Conservation (phyloP, 2,113 vertebrate genomes). For the Nothocercus nigrocapillus region DNA sequence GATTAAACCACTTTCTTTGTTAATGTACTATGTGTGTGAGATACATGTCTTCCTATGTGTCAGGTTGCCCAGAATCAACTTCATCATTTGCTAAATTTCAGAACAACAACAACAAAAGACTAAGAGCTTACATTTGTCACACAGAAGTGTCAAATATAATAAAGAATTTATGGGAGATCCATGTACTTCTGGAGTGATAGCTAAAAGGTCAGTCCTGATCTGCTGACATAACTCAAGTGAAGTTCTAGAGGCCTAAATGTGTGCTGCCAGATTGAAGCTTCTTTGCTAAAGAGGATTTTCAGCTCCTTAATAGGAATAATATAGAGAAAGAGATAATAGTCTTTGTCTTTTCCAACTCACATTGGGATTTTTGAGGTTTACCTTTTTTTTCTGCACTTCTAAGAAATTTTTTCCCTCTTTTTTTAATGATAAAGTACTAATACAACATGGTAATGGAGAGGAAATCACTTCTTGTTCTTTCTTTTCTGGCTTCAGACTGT, state of each 20-base stretch:
- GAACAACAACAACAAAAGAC: neutral
- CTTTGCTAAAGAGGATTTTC: neutral
- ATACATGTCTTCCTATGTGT: neutral
- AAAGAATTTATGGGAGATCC: accelerated
- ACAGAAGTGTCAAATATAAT: neutral
- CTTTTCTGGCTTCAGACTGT: neutral
- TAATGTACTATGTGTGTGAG: neutral
- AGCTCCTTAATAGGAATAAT: neutral
- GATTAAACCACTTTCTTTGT: neutral
- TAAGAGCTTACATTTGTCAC: neutral
- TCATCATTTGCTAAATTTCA: neutral
- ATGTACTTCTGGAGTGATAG: neutral
- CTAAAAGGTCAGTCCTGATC: neutral
- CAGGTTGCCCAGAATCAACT: neutral
- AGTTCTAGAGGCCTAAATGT: neutral
- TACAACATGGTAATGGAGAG: neutral
- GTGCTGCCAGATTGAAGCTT: neutral
- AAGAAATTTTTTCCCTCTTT: neutral
- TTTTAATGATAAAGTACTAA: neutral
- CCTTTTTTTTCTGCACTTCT: neutral
- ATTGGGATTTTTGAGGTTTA: neutral
- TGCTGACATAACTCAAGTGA: neutral
- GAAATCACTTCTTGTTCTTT: neutral
- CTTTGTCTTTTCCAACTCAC: neutral
- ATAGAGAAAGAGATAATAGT: neutral